Base-by-base conservation (phyloP, 2,888 invertebrate genomes). In the Drosophila macrothrix region DNA sequence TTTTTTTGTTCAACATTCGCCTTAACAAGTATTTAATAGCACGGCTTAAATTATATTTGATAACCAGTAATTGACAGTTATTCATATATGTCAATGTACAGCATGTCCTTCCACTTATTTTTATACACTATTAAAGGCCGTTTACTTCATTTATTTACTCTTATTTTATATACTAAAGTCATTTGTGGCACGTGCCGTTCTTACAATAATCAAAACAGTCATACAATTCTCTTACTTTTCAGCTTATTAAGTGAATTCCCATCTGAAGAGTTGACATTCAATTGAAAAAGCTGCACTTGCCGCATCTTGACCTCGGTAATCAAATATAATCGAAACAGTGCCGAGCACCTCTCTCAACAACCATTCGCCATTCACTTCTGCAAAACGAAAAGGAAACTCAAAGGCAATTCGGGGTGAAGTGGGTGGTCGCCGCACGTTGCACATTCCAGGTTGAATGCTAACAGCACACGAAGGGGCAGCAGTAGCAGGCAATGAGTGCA, bases 301-400 rank as follows among this genome's bases (percentile, higher is more conserved):
- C 50, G 43, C 62, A 33, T 62, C 72, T 66, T 73, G 73, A 81
- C 64, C 73, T 73, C 73, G 64, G 69, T 67, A 65, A 76, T 79
- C 83, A 66, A 80, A 75, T 54, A 76, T 66, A 76, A 83, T 82
- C 63, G 66, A 76, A 82, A 83, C 71, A 80, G 65, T 67, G 83
- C 73, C 67, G 66, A 71, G 83, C 66, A 76, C 61, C 61, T 19
- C 56, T 62, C 61, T 67, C 69, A 78, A 78, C 73, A 78, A 65
- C 56, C 70, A 46, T 55, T 71, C 65, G 65, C 49, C 66, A 64
- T 50, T 66, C 67, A 65, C 67, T 66, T 41, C 64, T 62, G 62
- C 59, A 74, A 68, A 71, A 55, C 58, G 67, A 73, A 75, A 82
- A 43, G 52, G 60, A 73, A 75, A 70, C 67, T 55, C 64, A 62